Conservation (phyloP, 2,797 vertebrate species). For the Micrastur ruficollis region DNA sequence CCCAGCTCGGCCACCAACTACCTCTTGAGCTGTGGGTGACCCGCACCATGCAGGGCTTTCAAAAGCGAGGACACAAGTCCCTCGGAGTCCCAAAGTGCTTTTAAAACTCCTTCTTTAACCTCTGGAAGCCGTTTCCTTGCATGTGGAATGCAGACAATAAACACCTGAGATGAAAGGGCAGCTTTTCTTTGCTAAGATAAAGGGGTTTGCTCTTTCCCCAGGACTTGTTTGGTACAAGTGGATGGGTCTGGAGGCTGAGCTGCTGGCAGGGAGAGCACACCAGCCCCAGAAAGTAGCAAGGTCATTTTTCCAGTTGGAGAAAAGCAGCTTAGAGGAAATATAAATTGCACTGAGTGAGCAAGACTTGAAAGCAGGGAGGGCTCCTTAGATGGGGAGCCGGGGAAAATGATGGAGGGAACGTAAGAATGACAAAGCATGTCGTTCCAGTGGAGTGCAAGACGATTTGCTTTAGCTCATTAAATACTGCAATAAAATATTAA, state of each 20-base stretch:
- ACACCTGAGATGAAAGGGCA: neutral
- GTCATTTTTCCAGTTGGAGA: conserved; percentile 35
- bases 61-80: neutral
- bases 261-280: neutral
- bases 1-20: accelerated
- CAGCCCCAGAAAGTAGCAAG: neutral
- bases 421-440: conserved; percentile 70
- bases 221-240: neutral
- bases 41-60: neutral
- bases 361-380: conserved; percentile 50
- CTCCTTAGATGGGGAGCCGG: conserved; percentile 27
- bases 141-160: conserved; percentile 37
- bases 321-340: conserved; percentile 40
- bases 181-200: conserved; percentile 16
- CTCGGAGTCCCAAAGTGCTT: neutral
- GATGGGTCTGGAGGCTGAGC: neutral
- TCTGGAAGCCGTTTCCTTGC: neutral
- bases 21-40: neutral
- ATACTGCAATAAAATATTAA: conserved; percentile 78
- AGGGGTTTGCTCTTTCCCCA: neutral
- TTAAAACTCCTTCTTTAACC: conserved; percentile 12
- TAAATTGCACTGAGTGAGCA: conserved; percentile 30
- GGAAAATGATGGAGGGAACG: conserved; percentile 55
- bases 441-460: conserved; percentile 69
- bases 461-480: conserved; percentile 78